phyloP scores from a whole-genome alignment of 1,140 invertebrate species.

The Drepana arcuata region DNA sequence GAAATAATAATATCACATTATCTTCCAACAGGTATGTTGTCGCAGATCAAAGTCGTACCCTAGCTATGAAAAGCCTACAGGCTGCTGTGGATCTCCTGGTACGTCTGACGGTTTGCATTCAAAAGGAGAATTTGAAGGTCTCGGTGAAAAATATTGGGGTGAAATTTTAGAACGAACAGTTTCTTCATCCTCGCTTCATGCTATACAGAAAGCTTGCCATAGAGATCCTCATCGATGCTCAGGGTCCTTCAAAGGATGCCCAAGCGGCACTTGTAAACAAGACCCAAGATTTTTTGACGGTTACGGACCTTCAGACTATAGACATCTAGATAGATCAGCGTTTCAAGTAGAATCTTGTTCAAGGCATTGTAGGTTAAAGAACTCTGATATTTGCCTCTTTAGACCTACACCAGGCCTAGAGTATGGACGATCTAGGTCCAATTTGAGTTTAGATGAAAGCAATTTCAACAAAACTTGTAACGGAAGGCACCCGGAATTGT shows the following conservation, averaged over 20 bases:
- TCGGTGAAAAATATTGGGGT: constrained; percentile 84
- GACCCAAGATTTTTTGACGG: constrained; percentile 61
- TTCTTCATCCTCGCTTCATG: constrained; percentile 78
- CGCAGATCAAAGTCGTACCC: constrained; percentile 52
- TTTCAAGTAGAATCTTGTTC: constrained; percentile 67
- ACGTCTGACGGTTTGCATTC: constrained; percentile 64
- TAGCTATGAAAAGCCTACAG: constrained; percentile 58
- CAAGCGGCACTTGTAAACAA: constrained; percentile 43
- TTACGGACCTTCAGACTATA: constrained; percentile 53
- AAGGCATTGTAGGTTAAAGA: constrained; percentile 59
- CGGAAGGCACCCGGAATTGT: constrained; percentile 66
- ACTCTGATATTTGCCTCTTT: constrained; percentile 63
- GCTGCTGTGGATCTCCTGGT: constrained; percentile 61
- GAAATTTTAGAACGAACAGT: constrained; percentile 82
- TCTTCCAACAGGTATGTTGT: constrained; percentile 54
- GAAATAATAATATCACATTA: background rate
- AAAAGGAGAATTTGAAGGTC: constrained; percentile 77
- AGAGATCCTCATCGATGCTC: constrained; percentile 54
- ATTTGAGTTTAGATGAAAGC: constrained; percentile 65
- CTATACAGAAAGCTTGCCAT: constrained; percentile 74
- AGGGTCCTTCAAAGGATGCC: constrained; percentile 65
- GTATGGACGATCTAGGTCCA: constrained; percentile 60
- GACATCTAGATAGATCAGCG: constrained; percentile 59
- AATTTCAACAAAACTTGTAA: constrained; percentile 67
- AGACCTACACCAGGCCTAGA: constrained; percentile 50